Evolutionary conservation across 1,140 invertebrate genomes (phyloP).

Genomic region (Scaptomyza hsui): DNA sequence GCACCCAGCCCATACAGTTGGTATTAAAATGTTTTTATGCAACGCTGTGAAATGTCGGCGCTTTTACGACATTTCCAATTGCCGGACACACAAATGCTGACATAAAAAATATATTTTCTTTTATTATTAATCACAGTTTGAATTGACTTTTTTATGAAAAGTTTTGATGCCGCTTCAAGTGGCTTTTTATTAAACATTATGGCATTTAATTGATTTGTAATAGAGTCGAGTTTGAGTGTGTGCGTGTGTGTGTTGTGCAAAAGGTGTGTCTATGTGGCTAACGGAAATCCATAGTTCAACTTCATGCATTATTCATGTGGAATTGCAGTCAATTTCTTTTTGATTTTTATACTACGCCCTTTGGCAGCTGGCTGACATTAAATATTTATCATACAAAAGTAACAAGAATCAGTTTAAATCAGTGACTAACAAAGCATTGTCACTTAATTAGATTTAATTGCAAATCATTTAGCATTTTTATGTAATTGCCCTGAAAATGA

Average conservation of each 20-base stretch:
- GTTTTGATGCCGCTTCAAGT: conserved; percentile 65
- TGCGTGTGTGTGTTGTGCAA: conserved; percentile 32
- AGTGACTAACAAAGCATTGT: conserved; percentile 25
- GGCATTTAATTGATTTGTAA: conserved; percentile 81
- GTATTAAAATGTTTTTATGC: conserved; percentile 46
- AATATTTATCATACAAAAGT: neutral
- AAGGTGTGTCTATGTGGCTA: conserved; percentile 64
- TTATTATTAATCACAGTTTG: conserved; percentile 60
- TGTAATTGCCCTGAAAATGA: conserved; percentile 40
- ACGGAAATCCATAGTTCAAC: conserved; percentile 68
- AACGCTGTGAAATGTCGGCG: conserved; percentile 30
- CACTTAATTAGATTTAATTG: conserved; percentile 59
- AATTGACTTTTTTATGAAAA: conserved; percentile 51
- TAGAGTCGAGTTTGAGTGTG: conserved; percentile 54
- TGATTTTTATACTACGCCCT: conserved; percentile 52
- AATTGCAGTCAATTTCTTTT: conserved; percentile 55
- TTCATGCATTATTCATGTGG: conserved; percentile 76
- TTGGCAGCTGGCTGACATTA: conserved; percentile 20
- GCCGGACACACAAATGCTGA: conserved; percentile 43
- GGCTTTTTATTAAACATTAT: conserved; percentile 75
- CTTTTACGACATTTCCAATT: conserved; percentile 70
- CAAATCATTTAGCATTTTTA: conserved; percentile 36
- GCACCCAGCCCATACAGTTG: conserved; percentile 52
- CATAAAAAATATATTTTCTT: conserved; percentile 48
- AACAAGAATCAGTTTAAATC: neutral